Base-by-base conservation (phyloP, 2,113 vertebrate genomes). In the Gasterosteus aculeatus region DNA sequence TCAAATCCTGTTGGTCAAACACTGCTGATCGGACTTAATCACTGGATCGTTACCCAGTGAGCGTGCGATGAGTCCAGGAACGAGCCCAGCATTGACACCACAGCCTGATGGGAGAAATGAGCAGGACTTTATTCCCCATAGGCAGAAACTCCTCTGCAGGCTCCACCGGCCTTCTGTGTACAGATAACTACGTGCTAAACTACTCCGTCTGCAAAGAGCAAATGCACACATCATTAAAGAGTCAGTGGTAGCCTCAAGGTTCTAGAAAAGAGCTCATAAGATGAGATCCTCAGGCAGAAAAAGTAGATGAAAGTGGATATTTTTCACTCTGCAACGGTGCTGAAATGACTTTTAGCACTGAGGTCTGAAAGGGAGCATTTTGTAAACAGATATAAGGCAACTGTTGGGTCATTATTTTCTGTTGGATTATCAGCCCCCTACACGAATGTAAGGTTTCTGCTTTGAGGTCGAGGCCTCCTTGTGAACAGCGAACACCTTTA, bases 1-100 rank as follows among this genome's bases (percentile, higher is more conserved):
- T 70, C 84, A 67, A 65, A 72, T 70, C 66, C 22, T 47, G 69
- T 74, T 83, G 80, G 66, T 89, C 66, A 77, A 87, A 89, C 80
- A 78, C 61, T 69, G 56, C 80, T 81, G 80, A 88, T 88, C 71
- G 56, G 59, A 82, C 65, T 75, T 83, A 81, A 89, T 88, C 62
- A 72, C 33, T 29, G 39, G 66, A 72, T 75, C 71, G 63, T 80
- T 78, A 66, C 47, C 18, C 26, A 9, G 58, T 38, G 69, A 75
- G 69, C 31, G 58, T 12, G 35, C 54, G 72, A 80, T 69, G 66
- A 77, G 57, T 57, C 26, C 26, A 22, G 58, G 42, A 83, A 68
- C 16, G 44, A 78, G 86, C 33, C 54, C 16, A 16, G 58, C 49
- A 22, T 56, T 49, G 58, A 63, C 58, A 46, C n/a, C 51, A 22